A percentile compares a stretch with the other conserved stretches of the same genome.
phyloP scores from a whole-genome alignment of 2,797 vertebrate species.

The Meriones psammophilus region DNA sequence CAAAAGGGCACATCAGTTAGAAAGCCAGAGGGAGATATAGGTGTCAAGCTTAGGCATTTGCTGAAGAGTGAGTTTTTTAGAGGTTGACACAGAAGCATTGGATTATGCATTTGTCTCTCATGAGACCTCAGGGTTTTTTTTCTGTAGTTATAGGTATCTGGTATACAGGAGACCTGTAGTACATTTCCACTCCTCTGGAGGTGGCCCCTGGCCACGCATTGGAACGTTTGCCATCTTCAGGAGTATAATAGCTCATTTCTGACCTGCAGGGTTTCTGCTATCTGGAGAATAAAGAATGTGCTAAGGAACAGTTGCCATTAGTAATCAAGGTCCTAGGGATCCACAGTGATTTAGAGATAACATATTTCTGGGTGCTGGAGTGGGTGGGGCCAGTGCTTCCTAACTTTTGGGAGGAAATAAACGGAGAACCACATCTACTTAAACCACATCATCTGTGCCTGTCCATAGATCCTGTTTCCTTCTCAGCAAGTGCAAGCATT shows the following conservation, averaged over 20 bases:
- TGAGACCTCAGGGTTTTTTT: background rate
- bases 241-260: background rate
- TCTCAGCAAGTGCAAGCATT: background rate
- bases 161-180: background rate
- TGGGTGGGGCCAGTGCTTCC: background rate
- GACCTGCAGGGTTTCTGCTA: background rate
- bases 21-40: background rate
- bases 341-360: background rate
- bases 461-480: background rate
- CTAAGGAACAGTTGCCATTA: background rate
- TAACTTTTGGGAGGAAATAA: background rate
- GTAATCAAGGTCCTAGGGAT: background rate
- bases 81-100: background rate
- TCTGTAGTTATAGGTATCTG: background rate
- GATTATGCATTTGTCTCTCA: background rate
- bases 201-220: background rate
- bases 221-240: background rate
- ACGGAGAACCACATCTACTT: background rate
- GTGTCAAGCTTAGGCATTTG: background rate
- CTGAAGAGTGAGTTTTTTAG: slow-evolving; percentile 4
- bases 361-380: background rate
- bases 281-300: background rate
- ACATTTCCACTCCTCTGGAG: background rate
- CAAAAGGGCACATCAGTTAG: background rate
- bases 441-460: background rate